phyloP scores from a whole-genome alignment of 2,113 vertebrate species.

The Poeciliopsis retropinna region DNA sequence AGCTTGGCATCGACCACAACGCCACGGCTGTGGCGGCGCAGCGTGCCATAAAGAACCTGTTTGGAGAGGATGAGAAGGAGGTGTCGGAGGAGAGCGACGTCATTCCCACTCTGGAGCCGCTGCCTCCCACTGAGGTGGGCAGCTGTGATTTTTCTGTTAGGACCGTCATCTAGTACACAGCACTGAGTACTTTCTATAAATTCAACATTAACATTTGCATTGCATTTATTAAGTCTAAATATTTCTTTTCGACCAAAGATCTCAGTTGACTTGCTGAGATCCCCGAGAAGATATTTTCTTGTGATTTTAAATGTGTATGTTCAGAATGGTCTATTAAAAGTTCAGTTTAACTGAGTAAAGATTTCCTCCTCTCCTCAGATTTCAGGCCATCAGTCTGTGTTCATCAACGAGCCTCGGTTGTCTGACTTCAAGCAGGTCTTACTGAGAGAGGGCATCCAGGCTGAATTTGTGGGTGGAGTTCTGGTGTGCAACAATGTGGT shows the following conservation, averaged over 20 bases:
- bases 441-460: slow-evolving; percentile 94
- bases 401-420: slow-evolving; percentile 97
- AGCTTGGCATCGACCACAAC: slow-evolving; percentile 78
- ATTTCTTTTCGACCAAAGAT: neutral
- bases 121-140: slow-evolving; percentile 88
- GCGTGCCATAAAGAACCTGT: slow-evolving; percentile 93
- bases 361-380: slow-evolving; percentile 76
- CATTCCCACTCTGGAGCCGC: slow-evolving; percentile 95
- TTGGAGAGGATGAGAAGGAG: slow-evolving; percentile 93
- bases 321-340: slow-evolving; percentile 1
- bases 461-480: slow-evolving; percentile 97
- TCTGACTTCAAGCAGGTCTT: slow-evolving; percentile 99
- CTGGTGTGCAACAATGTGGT: slow-evolving; percentile 98
- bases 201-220: neutral
- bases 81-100: slow-evolving; percentile 92
- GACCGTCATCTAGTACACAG: neutral
- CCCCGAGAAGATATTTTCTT: neutral
- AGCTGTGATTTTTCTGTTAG: neutral
- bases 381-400: slow-evolving; percentile 95
- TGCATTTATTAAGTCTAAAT: neutral
- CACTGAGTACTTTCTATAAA: neutral
- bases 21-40: slow-evolving; percentile 86
- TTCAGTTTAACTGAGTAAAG: slow-evolving; percentile 1
- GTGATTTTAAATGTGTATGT: neutral
- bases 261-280: neutral